Conservation (phyloP, 2,113 vertebrate genomes). For the Sebastes fasciatus region DNA sequence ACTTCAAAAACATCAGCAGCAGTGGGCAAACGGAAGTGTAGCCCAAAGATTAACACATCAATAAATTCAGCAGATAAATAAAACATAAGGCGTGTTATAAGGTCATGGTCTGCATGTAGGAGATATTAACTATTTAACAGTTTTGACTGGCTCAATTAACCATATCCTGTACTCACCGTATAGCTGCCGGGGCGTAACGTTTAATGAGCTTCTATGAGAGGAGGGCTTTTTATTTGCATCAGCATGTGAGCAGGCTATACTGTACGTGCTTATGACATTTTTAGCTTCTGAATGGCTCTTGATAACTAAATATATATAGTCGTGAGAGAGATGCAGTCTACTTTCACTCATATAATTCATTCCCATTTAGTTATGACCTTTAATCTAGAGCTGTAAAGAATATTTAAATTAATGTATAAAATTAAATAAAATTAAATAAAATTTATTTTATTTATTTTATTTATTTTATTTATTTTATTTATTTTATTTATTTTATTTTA, state of each 20-base stretch:
- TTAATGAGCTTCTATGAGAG: slow-evolving; percentile 16
- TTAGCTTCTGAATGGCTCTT: not conserved
- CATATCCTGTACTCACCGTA: not conserved
- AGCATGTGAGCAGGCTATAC: not conserved
- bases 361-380: not conserved
- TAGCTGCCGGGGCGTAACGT: slow-evolving; percentile 12
- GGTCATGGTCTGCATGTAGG: slow-evolving; percentile 56
- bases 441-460: too few relatives aligned
- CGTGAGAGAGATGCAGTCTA: too few relatives aligned
- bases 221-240: not conserved
- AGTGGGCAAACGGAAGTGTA: not conserved
- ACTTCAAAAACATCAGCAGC: slow-evolving; percentile 22
- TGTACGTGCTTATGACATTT: not conserved
- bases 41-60: slow-evolving; percentile 38
- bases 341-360: not conserved
- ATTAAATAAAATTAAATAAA: too few relatives aligned
- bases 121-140: slow-evolving; percentile 68
- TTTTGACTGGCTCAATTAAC: slow-evolving; percentile 45
- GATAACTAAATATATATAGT: too few relatives aligned
- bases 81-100: slow-evolving; percentile 58
- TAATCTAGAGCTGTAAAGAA: too few relatives aligned
- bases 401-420: too few relatives aligned
- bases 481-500: too few relatives aligned
- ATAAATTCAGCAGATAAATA: slow-evolving; percentile 58
- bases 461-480: too few relatives aligned